phyloP scores from a whole-genome alignment of 2,888 invertebrate species.

The Brachynemurus nebulosus region DNA sequence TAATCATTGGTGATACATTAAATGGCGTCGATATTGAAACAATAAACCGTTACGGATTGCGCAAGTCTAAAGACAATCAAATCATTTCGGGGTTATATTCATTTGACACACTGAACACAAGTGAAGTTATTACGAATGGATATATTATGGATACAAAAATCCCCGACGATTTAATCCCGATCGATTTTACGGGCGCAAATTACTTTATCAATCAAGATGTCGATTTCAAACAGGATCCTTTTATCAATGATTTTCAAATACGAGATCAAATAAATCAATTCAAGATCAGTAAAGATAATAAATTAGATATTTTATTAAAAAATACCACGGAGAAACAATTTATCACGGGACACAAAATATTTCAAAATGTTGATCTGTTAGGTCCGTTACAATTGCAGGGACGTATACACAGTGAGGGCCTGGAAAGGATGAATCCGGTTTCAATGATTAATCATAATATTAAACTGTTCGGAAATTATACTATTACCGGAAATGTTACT shows the following conservation, averaged over 20 bases:
- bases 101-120: slow-evolving; percentile 26
- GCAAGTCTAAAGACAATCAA: slow-evolving; percentile 33
- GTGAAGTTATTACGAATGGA: slow-evolving; percentile 22
- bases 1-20: slow-evolving; percentile 32
- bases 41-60: slow-evolving; percentile 34
- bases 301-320: slow-evolving; percentile 33
- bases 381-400: slow-evolving; percentile 34
- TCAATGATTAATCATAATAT: slow-evolving; percentile 31
- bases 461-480: slow-evolving; percentile 29
- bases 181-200: slow-evolving; percentile 24
- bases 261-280: slow-evolving; percentile 34
- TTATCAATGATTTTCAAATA: slow-evolving; percentile 30
- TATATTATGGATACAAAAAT: slow-evolving; percentile 20
- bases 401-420: slow-evolving; percentile 30
- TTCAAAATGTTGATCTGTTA: slow-evolving; percentile 32
- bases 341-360: slow-evolving; percentile 31
- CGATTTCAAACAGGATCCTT: slow-evolving; percentile 29
- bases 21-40: slow-evolving; percentile 34
- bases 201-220: slow-evolving; percentile 33
- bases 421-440: slow-evolving; percentile 33
- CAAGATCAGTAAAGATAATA: slow-evolving; percentile 29
- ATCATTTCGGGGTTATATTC: slow-evolving; percentile 27
- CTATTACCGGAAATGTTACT: slow-evolving; percentile 33
- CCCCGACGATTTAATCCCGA: slow-evolving; percentile 28
- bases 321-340: slow-evolving; percentile 30